A percentile compares a stretch with the other conserved stretches of the same genome.
Evolutionary conservation across 1,140 invertebrate genomes (phyloP).

Genomic region (Neodiprion fabricii): DNA sequence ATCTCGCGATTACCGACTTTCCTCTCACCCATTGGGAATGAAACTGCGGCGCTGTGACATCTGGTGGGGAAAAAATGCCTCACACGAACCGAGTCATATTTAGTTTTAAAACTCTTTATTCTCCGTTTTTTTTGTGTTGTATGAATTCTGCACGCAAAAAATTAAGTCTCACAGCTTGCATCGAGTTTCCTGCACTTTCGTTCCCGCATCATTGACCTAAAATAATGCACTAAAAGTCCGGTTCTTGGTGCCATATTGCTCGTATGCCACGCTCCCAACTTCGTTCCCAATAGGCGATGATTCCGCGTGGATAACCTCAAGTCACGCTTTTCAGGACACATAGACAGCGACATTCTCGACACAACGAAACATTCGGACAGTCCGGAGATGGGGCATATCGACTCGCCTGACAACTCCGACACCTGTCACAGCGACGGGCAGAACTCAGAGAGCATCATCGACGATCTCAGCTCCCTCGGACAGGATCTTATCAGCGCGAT

Average conservation of each 20-base stretch:
- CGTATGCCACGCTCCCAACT: constrained; percentile 20
- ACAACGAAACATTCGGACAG: constrained; percentile 49
- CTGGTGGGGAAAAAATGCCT: too few species aligned
- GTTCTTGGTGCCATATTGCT: constrained; percentile 14
- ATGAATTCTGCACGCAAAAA: too few species aligned
- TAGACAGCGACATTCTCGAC: constrained; percentile 57
- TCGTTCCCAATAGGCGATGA: too few species aligned
- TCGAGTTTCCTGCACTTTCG: too few species aligned
- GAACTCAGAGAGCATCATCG: constrained; percentile 77
- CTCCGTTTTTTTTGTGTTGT: not conserved
- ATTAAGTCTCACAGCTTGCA: too few species aligned
- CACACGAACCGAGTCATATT: too few species aligned
- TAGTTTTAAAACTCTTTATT: not conserved
- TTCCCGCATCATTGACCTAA: too few species aligned
- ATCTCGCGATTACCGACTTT: not conserved
- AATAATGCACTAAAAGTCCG: constrained; percentile 2
- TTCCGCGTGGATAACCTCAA: constrained; percentile 37
- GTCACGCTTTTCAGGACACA: constrained; percentile 47
- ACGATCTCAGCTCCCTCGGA: constrained; percentile 76
- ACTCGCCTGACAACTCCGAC: constrained; percentile 81
- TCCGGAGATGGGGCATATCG: constrained; percentile 75
- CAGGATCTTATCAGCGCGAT: constrained; percentile 71
- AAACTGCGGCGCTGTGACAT: too few species aligned
- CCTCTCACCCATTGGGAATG: not conserved
- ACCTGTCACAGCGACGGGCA: constrained; percentile 70